A percentile compares a stretch with the other conserved stretches of the same genome.
Evolutionary conservation across 1,140 invertebrate species (phyloP).

Genomic region (Doryteuthis pealeii): DNA sequence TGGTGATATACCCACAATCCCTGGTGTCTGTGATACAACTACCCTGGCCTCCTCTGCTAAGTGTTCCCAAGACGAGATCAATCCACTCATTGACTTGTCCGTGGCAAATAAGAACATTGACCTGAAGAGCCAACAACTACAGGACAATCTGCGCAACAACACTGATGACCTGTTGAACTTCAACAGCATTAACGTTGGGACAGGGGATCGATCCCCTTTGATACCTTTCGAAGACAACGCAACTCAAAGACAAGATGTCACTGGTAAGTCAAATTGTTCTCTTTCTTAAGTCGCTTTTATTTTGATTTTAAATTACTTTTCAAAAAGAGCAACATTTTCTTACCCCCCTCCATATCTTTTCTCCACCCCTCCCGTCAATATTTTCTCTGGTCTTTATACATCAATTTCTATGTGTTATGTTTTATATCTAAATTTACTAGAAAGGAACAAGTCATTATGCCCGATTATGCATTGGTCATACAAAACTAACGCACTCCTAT

Average conservation of each 20-base stretch:
- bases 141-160: slow-evolving; percentile 24
- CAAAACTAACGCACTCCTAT: too few relatives aligned
- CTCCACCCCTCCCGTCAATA: too few relatives aligned
- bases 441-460: too few relatives aligned
- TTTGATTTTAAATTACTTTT: too few relatives aligned
- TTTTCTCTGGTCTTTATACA: too few relatives aligned
- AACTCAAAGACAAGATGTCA: slow-evolving; percentile 45
- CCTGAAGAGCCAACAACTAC: slow-evolving; percentile 22
- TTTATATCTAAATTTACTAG: too few relatives aligned
- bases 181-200: slow-evolving; percentile 36
- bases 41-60: background rate
- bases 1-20: background rate
- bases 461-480: too few relatives aligned
- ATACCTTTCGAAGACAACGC: slow-evolving; percentile 53
- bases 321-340: too few relatives aligned
- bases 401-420: too few relatives aligned
- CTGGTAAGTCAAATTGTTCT: slow-evolving; percentile 33
- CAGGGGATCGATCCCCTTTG: slow-evolving; percentile 35
- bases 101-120: slow-evolving; percentile 31
- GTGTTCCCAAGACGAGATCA: slow-evolving; percentile 29
- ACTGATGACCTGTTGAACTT: slow-evolving; percentile 41
- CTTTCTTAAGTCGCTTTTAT: background rate
- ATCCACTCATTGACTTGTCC: slow-evolving; percentile 46
- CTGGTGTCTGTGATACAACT: background rate
- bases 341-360: too few relatives aligned